Evolutionary conservation across 1,140 invertebrate species (phyloP).

Genomic region (Atta colombica): DNA sequence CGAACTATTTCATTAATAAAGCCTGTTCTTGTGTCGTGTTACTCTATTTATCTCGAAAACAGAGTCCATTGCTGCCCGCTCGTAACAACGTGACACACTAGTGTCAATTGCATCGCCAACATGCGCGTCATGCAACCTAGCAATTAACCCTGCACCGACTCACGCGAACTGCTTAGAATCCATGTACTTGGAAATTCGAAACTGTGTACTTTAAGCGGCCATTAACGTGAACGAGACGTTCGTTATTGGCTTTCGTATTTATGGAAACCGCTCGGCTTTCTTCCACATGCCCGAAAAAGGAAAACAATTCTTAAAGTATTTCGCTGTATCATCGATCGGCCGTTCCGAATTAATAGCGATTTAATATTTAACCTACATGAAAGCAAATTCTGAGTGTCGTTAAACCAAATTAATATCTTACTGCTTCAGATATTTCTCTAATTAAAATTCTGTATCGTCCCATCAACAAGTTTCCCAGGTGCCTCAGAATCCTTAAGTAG

Average conservation of each 20-base stretch:
- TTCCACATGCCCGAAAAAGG: not conserved
- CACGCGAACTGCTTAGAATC: constrained; percentile 36
- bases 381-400: not conserved
- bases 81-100: constrained; percentile 55
- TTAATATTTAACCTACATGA: constrained; percentile 8
- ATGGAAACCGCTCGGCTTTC: not conserved
- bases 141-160: constrained; percentile 50
- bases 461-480: constrained; percentile 30
- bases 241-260: constrained; percentile 14
- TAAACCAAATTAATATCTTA: constrained; percentile 38
- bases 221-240: constrained; percentile 34
- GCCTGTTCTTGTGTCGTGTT: constrained; percentile 38
- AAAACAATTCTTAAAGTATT: constrained; percentile 3
- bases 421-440: constrained; percentile 21
- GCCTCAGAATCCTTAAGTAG: constrained; percentile 23
- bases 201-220: constrained; percentile 38
- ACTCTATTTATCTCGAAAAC: constrained; percentile 55
- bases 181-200: constrained; percentile 54
- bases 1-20: constrained; percentile 51
- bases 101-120: constrained; percentile 57
- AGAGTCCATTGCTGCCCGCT: constrained; percentile 37
- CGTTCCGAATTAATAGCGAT: not conserved
- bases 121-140: constrained; percentile 52
- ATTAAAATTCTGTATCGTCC: constrained; percentile 54
- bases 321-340: not conserved